A percentile compares a stretch with the other conserved stretches of the same genome.
These are phyloP conservation scores for Pemphredon lugubris DNA, from an alignment of 2,888 invertebrate genomes.

Conservation along the genomic window DNA sequence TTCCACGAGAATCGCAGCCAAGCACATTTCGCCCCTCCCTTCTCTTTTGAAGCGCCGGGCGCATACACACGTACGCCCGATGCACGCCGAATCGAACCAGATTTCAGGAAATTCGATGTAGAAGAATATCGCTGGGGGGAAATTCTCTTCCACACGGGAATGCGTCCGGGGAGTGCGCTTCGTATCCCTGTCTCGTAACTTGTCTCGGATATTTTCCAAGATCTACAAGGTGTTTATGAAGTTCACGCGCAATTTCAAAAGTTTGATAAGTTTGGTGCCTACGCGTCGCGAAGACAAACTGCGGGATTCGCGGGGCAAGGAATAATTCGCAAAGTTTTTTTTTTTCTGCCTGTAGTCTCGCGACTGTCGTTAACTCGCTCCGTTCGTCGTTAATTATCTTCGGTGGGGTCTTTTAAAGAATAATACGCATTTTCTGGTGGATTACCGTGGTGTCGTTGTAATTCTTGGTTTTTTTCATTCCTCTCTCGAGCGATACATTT, in stretches of 20 bases:
- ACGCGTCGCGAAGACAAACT: conserved; percentile 9
- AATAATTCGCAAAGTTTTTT: neutral
- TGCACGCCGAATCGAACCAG: conserved; percentile 26
- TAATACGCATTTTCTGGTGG: no score
- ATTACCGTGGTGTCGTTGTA: no score
- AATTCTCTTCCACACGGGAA: neutral
- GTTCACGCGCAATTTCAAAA: conserved; percentile 29
- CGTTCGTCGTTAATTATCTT: no score
- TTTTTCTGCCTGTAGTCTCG: no score
- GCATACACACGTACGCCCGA: conserved; percentile 15
- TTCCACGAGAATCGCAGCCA: conserved; percentile 31
- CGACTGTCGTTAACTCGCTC: no score
- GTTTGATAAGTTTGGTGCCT: conserved; percentile 36
- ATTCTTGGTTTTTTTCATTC: no score
- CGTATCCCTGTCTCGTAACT: neutral
- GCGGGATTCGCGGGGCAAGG: conserved; percentile 12
- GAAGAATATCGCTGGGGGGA: conserved; percentile 18
- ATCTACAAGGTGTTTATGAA: neutral
- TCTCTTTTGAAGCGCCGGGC: conserved; percentile 3
- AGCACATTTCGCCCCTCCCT: conserved; percentile 7
- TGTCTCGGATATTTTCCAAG: conserved; percentile 8
- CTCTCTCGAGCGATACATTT: no score
- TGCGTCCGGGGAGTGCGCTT: no score
- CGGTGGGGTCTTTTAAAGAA: no score
- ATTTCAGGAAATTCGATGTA: conserved; percentile 23